Percentiles rank a stretch among this genome's conserved stretches.
phyloP scores from a whole-genome alignment of 2,797 vertebrate species.

The Sparidentex hasta region DNA sequence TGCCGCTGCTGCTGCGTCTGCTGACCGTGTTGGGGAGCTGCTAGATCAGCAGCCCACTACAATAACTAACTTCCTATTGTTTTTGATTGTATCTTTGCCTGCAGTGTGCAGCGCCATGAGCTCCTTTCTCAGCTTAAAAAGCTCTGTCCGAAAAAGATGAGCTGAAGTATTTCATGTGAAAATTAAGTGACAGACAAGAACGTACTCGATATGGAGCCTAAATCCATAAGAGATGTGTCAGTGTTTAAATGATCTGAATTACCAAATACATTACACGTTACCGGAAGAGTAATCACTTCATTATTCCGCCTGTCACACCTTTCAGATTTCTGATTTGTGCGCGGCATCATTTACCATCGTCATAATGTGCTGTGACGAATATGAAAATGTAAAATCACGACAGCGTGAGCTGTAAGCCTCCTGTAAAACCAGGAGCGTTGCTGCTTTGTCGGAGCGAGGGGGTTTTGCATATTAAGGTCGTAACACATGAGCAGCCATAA shows the following conservation, averaged over 20 bases:
- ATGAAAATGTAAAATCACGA: constrained; percentile 61
- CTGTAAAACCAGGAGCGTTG: constrained; percentile 57
- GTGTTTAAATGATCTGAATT: constrained; percentile 52
- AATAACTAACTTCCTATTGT: background rate
- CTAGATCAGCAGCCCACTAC: background rate
- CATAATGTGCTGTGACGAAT: constrained; percentile 55
- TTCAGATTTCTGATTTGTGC: constrained; percentile 60
- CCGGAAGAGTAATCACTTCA: constrained; percentile 63
- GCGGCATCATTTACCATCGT: constrained; percentile 42
- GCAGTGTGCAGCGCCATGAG: background rate
- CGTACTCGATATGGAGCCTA: constrained; percentile 8
- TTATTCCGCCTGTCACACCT: constrained; percentile 61
- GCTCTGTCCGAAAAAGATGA: background rate
- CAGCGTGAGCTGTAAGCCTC: constrained; percentile 52
- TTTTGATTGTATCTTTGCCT: background rate
- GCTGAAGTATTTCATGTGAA: background rate
- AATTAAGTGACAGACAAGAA: background rate
- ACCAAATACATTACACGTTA: constrained; percentile 27
- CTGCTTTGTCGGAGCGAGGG: constrained; percentile 31
- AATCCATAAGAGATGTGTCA: constrained; percentile 9
- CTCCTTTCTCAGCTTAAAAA: background rate
- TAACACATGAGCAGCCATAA: constrained; percentile 62
- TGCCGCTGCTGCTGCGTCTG: background rate
- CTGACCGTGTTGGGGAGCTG: background rate
- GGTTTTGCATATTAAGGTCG: constrained; percentile 63